Evolutionary conservation across 2,113 vertebrate genomes (phyloP).

Genomic region (Acrocephalus kingi): DNA sequence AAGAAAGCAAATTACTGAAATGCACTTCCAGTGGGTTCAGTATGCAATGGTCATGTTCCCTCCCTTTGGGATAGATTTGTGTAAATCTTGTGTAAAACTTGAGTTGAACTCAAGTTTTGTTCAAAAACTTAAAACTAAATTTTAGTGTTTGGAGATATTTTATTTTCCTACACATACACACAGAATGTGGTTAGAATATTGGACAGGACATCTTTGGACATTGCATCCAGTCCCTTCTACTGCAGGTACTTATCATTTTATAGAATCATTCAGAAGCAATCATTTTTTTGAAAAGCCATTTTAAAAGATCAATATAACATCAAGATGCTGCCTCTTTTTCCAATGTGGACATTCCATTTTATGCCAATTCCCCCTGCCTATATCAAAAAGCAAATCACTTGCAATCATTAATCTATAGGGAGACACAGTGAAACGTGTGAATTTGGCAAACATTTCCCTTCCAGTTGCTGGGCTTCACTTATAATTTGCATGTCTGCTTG

Average conservation of each 20-base stretch:
- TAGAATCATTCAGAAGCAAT: neutral
- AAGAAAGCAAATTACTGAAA: neutral
- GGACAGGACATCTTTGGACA: neutral
- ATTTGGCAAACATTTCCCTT: neutral
- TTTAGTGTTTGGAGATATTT: neutral
- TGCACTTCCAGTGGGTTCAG: neutral
- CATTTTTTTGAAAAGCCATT: neutral
- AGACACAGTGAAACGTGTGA: rapidly evolving
- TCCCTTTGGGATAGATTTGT: neutral
- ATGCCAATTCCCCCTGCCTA: neutral
- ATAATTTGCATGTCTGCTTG: neutral
- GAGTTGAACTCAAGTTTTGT: neutral
- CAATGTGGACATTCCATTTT: neutral
- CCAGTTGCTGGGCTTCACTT: neutral
- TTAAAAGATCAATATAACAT: neutral
- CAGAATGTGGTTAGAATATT: neutral
- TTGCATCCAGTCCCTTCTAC: neutral
- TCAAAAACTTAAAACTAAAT: neutral
- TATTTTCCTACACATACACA: neutral
- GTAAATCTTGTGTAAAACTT: neutral
- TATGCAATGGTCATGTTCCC: neutral
- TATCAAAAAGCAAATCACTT: neutral
- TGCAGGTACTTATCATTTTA: neutral
- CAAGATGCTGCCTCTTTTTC: neutral
- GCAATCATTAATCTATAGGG: neutral